Evolutionary conservation across 2,113 vertebrate genomes (phyloP), one percentile per base, ranked within the genome.

Genomic region (Salminus brasiliensis): DNA sequence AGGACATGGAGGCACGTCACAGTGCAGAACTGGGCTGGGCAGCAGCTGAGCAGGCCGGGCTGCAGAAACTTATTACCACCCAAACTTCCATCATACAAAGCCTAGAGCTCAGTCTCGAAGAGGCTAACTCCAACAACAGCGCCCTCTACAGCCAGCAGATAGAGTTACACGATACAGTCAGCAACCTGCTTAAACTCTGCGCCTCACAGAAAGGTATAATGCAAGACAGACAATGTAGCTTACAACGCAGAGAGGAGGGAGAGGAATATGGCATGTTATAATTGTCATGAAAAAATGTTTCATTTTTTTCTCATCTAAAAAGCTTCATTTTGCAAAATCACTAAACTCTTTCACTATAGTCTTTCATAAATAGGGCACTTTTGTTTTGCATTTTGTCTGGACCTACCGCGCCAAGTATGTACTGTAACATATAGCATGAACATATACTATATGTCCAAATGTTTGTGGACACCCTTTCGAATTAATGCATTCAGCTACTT

Each of bases 171-270:
- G 92, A 95, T 79, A 94, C 92, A 0, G 92, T 96, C 30, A 94
- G 93, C 25, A 91, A 85, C 39, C 89, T 96, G 2, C 88, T 95
- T 69, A 90, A 85, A 1, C 86, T 95, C n/a, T 95, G 92, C 76
- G 93, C 93, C 32, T 94, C 93, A 81, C 93, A 93, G 85, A 93
- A 92, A 91, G 94, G 93, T 95, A 92, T 92, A 89, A n/a, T n/a
- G n/a, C n/a, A n/a, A n/a, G n/a, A n/a, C 78, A 41, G 89, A 45
- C 4, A 45, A 15, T 15, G 6, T 4, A 45, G 43, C n/a, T n/a
- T n/a, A n/a, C n/a, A n/a, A n/a, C n/a, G n/a, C n/a, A n/a, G n/a
- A n/a, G n/a, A n/a, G n/a, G n/a, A n/a, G n/a, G n/a, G n/a, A n/a
- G n/a, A n/a, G n/a, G n/a, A n/a, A n/a, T n/a, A n/a, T n/a, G n/a